Base-by-base conservation (phyloP, 1,140 invertebrate genomes). In the Reticulitermes speratus region DNA sequence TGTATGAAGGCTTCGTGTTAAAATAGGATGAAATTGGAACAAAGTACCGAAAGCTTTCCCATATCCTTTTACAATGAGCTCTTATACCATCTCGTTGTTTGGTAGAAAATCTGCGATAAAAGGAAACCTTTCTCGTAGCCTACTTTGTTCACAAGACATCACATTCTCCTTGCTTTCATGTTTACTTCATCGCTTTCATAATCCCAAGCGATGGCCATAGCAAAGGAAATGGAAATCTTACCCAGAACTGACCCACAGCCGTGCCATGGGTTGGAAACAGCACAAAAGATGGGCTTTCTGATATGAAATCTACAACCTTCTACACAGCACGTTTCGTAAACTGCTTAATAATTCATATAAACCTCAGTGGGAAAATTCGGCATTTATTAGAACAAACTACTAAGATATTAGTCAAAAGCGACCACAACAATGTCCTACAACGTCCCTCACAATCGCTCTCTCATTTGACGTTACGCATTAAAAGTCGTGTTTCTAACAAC, bases 21-120 rank as follows among this genome's bases (percentile, higher is more conserved):
- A 75, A 75, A 75, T 65, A 75, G 25, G 65, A 75, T n/a, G 30
- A 75, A 75, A 75, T 30, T 75, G 25, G 65, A 75, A 75, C 65
- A 30, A 75, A 30, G n/a, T 30, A 30, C n/a, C 16, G 65, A 75
- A 30, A 75, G 65, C n/a, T 75, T 30, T 25, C n/a, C 7, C n/a
- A 9, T 75, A 30, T 75, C 65, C n/a, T 30, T 48, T 75, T 75
- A 75, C 3, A 30, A n/a, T 6, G n/a, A 75, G 25, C 25, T 75
- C n/a, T 1, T 75, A 8, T 30, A 30, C 65, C 65, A 75, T 75
- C n/a, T 75, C 65, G 65, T 75, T 75, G n/a, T 30, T 75, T 75
- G 65, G 14, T 14, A 25, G 65, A 75, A 75, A 30, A 75, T 75
- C 25, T 16, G 30, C n/a, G 65, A 75, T 75, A 75, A 25, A 75